phyloP scores from a whole-genome alignment of 2,888 invertebrate genomes.

The Microctonus hyperodae region DNA sequence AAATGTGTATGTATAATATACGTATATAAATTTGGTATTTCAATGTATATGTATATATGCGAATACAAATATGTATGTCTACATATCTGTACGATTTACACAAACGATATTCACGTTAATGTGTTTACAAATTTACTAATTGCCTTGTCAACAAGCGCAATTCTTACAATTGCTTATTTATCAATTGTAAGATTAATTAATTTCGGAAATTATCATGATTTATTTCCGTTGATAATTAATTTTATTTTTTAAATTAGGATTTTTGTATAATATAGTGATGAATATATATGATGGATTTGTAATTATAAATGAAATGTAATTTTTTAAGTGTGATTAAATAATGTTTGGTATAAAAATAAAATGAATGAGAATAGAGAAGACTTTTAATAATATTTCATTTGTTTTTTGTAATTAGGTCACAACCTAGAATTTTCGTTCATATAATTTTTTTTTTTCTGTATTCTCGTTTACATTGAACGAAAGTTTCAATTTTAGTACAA shows the following conservation, averaged over 20 bases:
- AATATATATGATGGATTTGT: too few relatives aligned
- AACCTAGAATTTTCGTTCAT: not conserved
- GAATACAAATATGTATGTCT: not conserved
- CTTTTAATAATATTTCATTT: not conserved
- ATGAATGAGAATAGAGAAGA: too few relatives aligned
- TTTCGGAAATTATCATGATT: too few relatives aligned
- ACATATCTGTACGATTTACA: slow-evolving; percentile 9
- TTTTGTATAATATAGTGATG: too few relatives aligned
- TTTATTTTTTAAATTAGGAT: too few relatives aligned
- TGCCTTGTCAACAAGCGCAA: not conserved
- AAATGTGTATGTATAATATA: not conserved
- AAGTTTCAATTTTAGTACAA: not conserved
- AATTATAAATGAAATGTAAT: too few relatives aligned
- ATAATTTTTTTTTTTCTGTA: not conserved
- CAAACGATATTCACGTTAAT: slow-evolving; percentile 9
- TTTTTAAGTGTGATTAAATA: too few relatives aligned
- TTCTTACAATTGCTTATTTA: slow-evolving; percentile 5
- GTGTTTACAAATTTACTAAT: slow-evolving; percentile 18
- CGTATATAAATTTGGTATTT: not conserved
- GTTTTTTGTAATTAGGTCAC: not conserved
- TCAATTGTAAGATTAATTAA: not conserved
- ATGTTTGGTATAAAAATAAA: too few relatives aligned
- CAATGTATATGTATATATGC: not conserved
- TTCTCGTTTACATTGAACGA: too few relatives aligned
- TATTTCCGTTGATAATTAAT: too few relatives aligned